Percentiles rank a stretch among this genome's conserved stretches.
Evolutionary conservation across 2,113 vertebrate genomes (phyloP).

Genomic region (Cinclus mexicanus): DNA sequence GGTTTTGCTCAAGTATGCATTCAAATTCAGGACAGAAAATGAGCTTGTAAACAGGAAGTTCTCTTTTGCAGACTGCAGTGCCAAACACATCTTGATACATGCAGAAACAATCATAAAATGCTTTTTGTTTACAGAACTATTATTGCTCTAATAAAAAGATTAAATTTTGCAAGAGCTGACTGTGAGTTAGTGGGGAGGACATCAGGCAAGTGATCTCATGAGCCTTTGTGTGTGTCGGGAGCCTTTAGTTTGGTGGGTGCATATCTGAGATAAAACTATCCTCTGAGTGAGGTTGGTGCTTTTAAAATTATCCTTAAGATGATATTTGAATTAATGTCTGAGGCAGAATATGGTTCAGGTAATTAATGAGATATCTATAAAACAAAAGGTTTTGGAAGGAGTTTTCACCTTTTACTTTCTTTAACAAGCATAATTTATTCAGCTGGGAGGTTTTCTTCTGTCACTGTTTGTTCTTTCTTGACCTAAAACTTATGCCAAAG

Average conservation of each 20-base stretch:
- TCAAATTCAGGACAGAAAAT: background rate
- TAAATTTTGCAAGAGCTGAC: background rate
- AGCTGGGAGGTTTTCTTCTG: background rate
- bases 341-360: background rate
- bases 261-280: background rate
- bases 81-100: background rate
- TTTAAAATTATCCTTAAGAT: background rate
- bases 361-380: background rate
- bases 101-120: background rate
- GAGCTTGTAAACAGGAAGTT: slow-evolving; percentile 52
- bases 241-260: background rate
- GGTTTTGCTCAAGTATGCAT: background rate
- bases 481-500: background rate
- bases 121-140: slow-evolving; percentile 13
- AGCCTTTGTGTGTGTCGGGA: background rate
- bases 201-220: background rate
- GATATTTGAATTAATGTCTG: background rate
- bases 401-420: background rate
- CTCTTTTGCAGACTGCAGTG: background rate
- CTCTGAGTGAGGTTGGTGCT: background rate
- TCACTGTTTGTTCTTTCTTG: slow-evolving; percentile 8
- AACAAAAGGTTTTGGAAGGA: background rate
- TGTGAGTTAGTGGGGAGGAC: background rate
- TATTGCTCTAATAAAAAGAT: background rate
- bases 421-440: background rate